Conservation (phyloP, 2,113 vertebrate genomes). For the Sylvietta virens region DNA sequence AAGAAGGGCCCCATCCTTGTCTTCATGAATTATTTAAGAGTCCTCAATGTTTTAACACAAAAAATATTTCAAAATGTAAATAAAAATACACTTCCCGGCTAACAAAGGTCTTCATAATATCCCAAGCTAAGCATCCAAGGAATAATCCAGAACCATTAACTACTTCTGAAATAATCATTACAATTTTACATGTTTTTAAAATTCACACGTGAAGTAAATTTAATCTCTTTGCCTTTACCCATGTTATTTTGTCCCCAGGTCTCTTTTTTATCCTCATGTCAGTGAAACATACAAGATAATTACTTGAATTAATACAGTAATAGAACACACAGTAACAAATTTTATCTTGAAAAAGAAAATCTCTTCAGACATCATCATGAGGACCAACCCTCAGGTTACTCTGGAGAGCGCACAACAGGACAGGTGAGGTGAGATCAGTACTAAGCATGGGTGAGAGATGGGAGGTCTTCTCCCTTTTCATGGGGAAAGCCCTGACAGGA, state of each 20-base stretch:
- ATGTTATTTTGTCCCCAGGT: background rate
- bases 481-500: background rate
- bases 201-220: background rate
- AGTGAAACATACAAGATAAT: background rate
- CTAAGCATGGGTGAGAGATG: background rate
- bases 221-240: background rate
- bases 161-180: background rate
- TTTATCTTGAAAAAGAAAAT: background rate
- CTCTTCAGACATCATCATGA: background rate
- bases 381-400: background rate
- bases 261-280: background rate
- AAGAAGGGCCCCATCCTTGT: background rate
- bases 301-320: background rate
- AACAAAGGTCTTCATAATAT: background rate
- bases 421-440: background rate
- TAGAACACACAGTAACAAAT: background rate
- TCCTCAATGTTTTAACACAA: background rate
- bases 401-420: background rate
- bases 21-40: background rate
- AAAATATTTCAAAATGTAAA: background rate
- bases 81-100: background rate
- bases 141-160: background rate
- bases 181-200: background rate
- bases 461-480: fast-evolving
- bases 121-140: background rate